Percentiles rank a stretch among this genome's conserved stretches.
Conservation (phyloP, 1,140 invertebrate genomes). For the Anthonomus grandis region DNA sequence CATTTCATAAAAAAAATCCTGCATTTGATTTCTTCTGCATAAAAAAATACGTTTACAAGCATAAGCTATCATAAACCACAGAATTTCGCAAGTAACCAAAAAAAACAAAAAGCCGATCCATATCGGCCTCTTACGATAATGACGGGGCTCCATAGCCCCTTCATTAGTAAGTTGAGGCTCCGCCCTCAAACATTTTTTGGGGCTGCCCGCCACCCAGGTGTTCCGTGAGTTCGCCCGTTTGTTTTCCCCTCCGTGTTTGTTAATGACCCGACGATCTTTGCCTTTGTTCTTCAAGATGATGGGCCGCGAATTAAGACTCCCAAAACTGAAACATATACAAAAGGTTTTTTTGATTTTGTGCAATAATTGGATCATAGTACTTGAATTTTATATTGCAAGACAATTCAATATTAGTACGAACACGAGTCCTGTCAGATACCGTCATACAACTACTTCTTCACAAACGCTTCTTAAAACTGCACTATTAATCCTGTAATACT, state of each 20-base stretch:
- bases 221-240: constrained; percentile 46
- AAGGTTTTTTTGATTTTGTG: background rate
- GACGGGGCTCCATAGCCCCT: too few species aligned
- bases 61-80: too few species aligned
- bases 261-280: constrained; percentile 46
- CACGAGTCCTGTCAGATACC: too few species aligned
- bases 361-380: background rate
- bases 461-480: background rate
- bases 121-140: too few species aligned
- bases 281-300: constrained; percentile 42
- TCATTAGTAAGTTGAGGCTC: background rate
- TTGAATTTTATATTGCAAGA: background rate
- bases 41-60: too few species aligned
- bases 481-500: background rate
- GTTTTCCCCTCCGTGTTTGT: constrained; percentile 47
- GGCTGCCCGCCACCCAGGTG: constrained; percentile 46
- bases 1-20: too few species aligned
- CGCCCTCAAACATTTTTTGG: constrained; percentile 16
- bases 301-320: constrained; percentile 27
- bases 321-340: background rate
- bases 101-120: too few species aligned
- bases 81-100: too few species aligned
- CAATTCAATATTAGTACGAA: background rate
- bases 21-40: too few species aligned
- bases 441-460: background rate